Base-by-base conservation (phyloP, 2,888 invertebrate genomes). In the Sthenelais limicola region DNA sequence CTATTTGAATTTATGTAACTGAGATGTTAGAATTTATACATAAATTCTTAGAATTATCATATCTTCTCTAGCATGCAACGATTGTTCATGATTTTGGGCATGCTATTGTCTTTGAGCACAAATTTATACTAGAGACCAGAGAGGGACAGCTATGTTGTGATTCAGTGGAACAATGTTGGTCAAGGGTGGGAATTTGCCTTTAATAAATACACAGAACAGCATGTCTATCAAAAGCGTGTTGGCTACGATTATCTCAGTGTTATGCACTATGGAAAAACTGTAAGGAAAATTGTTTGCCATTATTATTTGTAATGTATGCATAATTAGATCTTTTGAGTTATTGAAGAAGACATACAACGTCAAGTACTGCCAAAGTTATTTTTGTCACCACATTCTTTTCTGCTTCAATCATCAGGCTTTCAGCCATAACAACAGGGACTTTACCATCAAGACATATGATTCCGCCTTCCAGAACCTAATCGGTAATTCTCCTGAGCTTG, bases 51-150 rank as follows among this genome's bases (percentile, higher is more conserved):
- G n/a, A n/a, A n/a, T 30, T 72, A 21, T 35, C 33, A 18, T 49
- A 18, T 62, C 49, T 49, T 1, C 74, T 78, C 54, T 77, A 83
- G 82, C 82, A 79, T 80, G 77, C 78, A 1, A 79, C 82, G 28
- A 74, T 83, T 26, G 73, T 79, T 0, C 83, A 83, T 54, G 83
- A 83, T 69, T 73, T 83, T 3, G 82, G 82, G 4, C 83, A 83
- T 70, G 82, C 82, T 7, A 71, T 82, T 38, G 83, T 83, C 7
- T 82, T 81, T 76, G 77, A 78, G 62, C 83, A 83, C 72, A 83
- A 83, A 51, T n/a, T n/a, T n/a, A n/a, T 83, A 83, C 71, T 79
- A 82, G 26, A 74, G 83, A 18, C 82, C 83, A 0, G 83, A 83
- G 51, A 70, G 83, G 21, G 56, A 54, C 24, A 4, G 5, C 48